Conservation (phyloP, 2,113 vertebrate genomes). For the Python bivittatus region DNA sequence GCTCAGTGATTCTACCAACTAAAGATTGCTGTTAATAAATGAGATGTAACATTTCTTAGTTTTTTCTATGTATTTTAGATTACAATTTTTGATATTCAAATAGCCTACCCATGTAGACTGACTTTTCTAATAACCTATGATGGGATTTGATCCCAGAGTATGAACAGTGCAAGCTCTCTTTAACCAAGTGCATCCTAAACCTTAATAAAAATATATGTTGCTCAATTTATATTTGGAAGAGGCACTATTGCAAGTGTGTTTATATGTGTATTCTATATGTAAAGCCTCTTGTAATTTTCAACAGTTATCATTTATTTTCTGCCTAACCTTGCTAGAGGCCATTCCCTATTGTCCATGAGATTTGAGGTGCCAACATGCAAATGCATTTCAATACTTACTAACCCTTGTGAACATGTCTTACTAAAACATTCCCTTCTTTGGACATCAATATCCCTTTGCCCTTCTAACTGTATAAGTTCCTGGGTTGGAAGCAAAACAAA, state of each 20-base stretch:
- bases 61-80: background rate
- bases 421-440: conserved; percentile 13
- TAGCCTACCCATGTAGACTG: too few relatives aligned
- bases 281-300: conserved; percentile 26
- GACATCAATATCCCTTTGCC: conserved; percentile 36
- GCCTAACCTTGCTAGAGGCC: conserved; percentile 21
- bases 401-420: conserved; percentile 14
- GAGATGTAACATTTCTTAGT: background rate
- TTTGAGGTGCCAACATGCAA: background rate
- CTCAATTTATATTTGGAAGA: background rate
- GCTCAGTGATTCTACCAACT: too few relatives aligned
- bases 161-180: background rate
- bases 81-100: background rate
- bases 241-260: background rate
- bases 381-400: background rate
- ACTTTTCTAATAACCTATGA: background rate
- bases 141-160: background rate
- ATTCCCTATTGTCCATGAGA: conserved; percentile 29
- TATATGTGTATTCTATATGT: conserved; percentile 5
- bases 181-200: background rate
- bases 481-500: conserved; percentile 23
- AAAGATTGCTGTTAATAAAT: too few relatives aligned
- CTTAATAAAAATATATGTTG: background rate
- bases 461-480: conserved; percentile 26
- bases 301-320: conserved; percentile 27